Percentiles rank a stretch among this genome's conserved stretches.
Evolutionary conservation across 1,140 invertebrate species (phyloP).

Genomic region (Drosophila tani): DNA sequence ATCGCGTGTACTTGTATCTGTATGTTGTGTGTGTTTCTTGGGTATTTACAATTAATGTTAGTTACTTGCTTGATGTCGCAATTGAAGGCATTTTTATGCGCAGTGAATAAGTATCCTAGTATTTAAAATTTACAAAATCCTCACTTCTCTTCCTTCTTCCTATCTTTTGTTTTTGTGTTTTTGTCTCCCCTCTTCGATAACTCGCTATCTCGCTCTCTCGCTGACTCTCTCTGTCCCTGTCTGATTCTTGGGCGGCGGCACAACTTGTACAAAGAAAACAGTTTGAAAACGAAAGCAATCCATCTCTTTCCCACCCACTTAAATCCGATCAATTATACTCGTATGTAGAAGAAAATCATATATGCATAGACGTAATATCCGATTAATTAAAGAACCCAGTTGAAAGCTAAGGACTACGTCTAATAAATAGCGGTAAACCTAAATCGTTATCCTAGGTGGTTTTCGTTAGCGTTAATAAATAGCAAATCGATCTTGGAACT

Average conservation of each 20-base stretch:
- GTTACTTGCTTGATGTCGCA: constrained; percentile 62
- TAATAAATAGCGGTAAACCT: constrained; percentile 45
- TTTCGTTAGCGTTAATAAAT: constrained; percentile 64
- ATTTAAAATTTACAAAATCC: constrained; percentile 53
- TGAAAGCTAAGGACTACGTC: constrained; percentile 34
- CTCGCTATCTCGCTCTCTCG: constrained; percentile 21
- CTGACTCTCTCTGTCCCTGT: constrained; percentile 25
- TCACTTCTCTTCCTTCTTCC: not conserved
- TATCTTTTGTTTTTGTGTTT: not conserved
- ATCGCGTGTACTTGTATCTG: constrained; percentile 19
- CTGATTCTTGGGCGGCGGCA: constrained; percentile 59
- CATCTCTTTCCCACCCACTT: constrained; percentile 6
- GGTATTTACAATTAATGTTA: constrained; percentile 73
- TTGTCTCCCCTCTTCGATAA: not conserved
- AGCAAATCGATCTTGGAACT: constrained; percentile 47
- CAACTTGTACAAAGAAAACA: constrained; percentile 56
- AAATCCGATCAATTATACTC: constrained; percentile 34
- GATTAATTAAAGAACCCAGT: constrained; percentile 35
- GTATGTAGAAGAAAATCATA: constrained; percentile 32
- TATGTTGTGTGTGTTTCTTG: constrained; percentile 37
- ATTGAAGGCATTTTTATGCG: constrained; percentile 79
- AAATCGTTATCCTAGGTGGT: constrained; percentile 36
- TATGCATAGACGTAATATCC: constrained; percentile 29
- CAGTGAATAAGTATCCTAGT: constrained; percentile 55
- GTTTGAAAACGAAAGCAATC: constrained; percentile 43